Evolutionary conservation across 53 echinoderm and acorn worm species (phyloP).

Genomic region (Astropecten irregularis): DNA sequence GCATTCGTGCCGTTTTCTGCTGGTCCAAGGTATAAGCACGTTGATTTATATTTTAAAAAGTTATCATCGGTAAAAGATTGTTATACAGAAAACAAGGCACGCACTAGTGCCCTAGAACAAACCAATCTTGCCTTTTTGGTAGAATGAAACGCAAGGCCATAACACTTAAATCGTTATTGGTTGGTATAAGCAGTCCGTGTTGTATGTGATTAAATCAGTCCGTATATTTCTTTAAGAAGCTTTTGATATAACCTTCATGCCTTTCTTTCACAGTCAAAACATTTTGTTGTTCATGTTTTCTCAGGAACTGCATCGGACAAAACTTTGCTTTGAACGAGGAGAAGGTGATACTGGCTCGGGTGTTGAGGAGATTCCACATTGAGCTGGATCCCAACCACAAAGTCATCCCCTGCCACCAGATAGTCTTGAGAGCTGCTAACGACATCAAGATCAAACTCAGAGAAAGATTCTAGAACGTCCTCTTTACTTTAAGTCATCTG

Average conservation of each 20-base stretch:
- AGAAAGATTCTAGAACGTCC: background rate
- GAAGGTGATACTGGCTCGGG: slow-evolving; percentile 47
- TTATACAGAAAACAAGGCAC: too few species aligned
- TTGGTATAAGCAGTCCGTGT: too few species aligned
- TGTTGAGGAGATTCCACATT: slow-evolving; percentile 32
- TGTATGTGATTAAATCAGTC: too few species aligned
- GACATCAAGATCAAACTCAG: slow-evolving; percentile 19
- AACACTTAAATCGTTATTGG: too few species aligned
- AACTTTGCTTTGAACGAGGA: slow-evolving; percentile 57
- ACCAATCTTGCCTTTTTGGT: too few species aligned
- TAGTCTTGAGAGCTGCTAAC: slow-evolving; percentile 2
- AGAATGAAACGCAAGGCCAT: too few species aligned
- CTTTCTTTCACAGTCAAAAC: too few species aligned
- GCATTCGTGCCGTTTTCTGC: slow-evolving; percentile 27
- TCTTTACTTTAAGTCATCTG: background rate
- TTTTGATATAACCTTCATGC: too few species aligned
- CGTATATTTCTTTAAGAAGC: too few species aligned
- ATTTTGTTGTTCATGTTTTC: background rate
- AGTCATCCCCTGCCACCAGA: background rate
- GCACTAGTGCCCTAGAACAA: too few species aligned
- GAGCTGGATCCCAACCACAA: slow-evolving; percentile 51
- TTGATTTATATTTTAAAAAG: background rate
- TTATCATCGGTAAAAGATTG: too few species aligned
- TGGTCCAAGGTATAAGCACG: slow-evolving; percentile 34
- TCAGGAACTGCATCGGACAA: slow-evolving; percentile 49